Evolutionary conservation across 1,140 invertebrate species (phyloP).

Genomic region (Bombus cullumanus): DNA sequence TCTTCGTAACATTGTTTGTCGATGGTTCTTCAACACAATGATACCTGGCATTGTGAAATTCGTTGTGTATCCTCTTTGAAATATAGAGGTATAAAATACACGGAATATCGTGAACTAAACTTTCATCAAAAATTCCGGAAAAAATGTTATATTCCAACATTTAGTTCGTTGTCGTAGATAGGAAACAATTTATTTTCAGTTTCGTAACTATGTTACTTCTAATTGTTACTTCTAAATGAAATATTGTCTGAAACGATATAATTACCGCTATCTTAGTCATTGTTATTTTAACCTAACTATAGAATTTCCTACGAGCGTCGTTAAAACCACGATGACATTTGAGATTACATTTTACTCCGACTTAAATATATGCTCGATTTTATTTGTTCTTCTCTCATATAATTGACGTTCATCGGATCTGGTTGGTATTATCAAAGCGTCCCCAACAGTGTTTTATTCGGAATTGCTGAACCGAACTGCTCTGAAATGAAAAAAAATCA

Average conservation of each 20-base stretch:
- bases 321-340: not conserved
- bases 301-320: not conserved
- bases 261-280: not conserved
- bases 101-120: not conserved
- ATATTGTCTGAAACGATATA: not conserved
- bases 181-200: too few species aligned
- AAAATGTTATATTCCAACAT: not conserved
- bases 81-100: not conserved
- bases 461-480: not conserved
- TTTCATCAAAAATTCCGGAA: not conserved
- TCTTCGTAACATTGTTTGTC: constrained; percentile 13
- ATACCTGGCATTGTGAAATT: not conserved
- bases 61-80: not conserved
- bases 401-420: not conserved
- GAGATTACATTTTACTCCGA: not conserved
- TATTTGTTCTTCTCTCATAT: not conserved
- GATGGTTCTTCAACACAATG: constrained; percentile 5
- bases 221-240: too few species aligned
- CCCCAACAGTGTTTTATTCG: not conserved
- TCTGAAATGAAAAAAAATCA: not conserved
- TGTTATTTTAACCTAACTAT: not conserved
- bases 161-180: too few species aligned
- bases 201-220: too few species aligned
- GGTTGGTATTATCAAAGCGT: not conserved
- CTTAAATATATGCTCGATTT: not conserved